These are phyloP conservation scores for Phrynocephalus forsythii DNA, from an alignment of 2,797 vertebrate species.

Conservation along the genomic window DNA sequence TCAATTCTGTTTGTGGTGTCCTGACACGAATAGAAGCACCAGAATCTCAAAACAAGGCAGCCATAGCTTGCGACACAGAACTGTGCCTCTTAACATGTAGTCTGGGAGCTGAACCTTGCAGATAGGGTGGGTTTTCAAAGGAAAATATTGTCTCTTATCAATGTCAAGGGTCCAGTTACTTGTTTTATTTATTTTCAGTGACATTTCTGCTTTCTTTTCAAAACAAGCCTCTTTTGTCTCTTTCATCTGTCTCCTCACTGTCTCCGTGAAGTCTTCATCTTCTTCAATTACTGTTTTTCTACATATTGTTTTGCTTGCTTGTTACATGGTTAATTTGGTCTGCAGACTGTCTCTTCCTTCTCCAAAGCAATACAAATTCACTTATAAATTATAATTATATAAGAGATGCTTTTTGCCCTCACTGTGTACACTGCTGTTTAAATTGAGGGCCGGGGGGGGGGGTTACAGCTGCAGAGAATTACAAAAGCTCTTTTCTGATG, in stretches of 20 bases:
- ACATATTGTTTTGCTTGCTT: constrained; percentile 21
- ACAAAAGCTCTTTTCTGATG: background rate
- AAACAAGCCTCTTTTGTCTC: background rate
- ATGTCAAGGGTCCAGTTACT: background rate
- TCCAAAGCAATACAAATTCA: background rate
- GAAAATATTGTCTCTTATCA: background rate
- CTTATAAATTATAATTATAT: constrained; percentile 16
- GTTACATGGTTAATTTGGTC: constrained; percentile 21
- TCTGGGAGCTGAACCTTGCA: background rate
- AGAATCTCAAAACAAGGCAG: background rate
- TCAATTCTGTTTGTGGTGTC: background rate
- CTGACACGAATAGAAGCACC: background rate
- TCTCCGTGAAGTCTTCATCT: constrained; percentile 23
- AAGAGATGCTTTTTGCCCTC: background rate
- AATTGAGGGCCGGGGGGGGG: background rate
- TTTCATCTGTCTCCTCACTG: background rate
- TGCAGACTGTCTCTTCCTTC: constrained; percentile 12
- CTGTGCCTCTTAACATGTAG: background rate
- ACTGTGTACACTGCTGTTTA: background rate
- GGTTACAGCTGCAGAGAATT: constrained; percentile 7
- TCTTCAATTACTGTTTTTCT: constrained; percentile 20
- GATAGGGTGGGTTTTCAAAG: background rate
- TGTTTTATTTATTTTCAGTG: background rate
- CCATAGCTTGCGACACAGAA: background rate
- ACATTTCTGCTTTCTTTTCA: constrained; percentile 19